These are phyloP conservation scores for Buceros bicornis DNA, from an alignment of 2,797 vertebrate species.

Conservation along the genomic window DNA sequence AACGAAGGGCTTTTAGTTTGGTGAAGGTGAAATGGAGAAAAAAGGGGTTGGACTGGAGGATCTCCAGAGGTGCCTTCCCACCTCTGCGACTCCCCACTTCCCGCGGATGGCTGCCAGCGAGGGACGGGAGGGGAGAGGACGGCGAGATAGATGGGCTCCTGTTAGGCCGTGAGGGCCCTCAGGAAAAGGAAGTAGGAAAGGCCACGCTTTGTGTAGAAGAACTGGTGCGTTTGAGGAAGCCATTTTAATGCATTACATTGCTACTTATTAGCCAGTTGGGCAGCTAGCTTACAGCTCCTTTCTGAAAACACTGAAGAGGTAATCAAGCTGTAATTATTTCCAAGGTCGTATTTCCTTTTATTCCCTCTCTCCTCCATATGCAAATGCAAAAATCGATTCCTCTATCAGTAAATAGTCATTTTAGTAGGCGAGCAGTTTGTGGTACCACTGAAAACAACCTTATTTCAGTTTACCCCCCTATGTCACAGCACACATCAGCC, in stretches of 20 bases:
- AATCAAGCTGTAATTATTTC: background rate
- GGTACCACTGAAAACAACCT: background rate
- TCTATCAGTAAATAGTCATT: background rate
- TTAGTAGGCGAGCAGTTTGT: background rate
- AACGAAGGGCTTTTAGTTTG: background rate
- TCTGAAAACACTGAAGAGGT: background rate
- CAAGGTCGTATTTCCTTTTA: background rate
- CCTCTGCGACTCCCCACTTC: background rate
- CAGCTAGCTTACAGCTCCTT: background rate
- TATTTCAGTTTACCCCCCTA: background rate
- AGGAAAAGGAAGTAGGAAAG: background rate
- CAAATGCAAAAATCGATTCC: background rate
- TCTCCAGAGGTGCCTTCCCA: background rate
- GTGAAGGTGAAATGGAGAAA: background rate
- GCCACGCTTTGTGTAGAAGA: background rate
- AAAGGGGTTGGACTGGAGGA: background rate
- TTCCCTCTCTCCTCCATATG: background rate
- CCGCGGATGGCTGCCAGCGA: background rate
- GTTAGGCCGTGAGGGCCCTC: background rate
- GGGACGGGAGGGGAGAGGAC: background rate
- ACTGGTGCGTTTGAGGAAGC: background rate
- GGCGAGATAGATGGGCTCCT: background rate
- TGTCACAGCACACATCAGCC: background rate
- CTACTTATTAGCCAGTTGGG: background rate
- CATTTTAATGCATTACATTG: background rate